These are phyloP conservation scores for Cynodonichthys magdalenae DNA, from an alignment of 2,797 vertebrate genomes.

Conservation along the genomic window DNA sequence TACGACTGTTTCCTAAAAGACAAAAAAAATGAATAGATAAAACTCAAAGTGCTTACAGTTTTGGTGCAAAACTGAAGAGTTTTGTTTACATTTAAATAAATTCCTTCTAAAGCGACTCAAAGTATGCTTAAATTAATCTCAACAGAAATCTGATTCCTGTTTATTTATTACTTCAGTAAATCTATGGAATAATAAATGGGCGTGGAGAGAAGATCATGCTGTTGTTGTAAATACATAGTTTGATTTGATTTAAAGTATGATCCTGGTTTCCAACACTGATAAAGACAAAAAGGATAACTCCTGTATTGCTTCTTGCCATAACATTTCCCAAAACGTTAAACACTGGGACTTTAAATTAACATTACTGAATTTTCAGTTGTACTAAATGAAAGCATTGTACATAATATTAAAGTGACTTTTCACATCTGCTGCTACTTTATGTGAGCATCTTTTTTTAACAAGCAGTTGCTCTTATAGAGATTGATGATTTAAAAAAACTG, in stretches of 20 bases:
- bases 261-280: neutral
- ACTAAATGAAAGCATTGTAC: conserved; percentile 71
- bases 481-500: conserved; percentile 44
- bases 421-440: conserved; percentile 55
- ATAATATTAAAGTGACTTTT: conserved; percentile 59
- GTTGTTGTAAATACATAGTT: no score
- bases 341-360: conserved; percentile 42
- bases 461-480: conserved; percentile 30
- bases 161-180: no score
- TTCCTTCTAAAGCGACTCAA: no score
- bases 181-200: no score
- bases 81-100: no score
- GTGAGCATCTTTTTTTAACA: conserved; percentile 32
- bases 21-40: no score
- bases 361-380: conserved; percentile 73
- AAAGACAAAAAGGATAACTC: neutral
- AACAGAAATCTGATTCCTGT: no score
- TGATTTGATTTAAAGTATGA: neutral
- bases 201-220: no score
- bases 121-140: no score
- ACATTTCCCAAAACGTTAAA: neutral
- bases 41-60: no score
- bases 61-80: no score
- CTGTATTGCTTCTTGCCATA: neutral
- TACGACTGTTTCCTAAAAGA: no score